Evolutionary conservation across 2,113 vertebrate species (phyloP), one percentile per base, ranked within the genome.

Genomic region (Percopsis transmontana): DNA sequence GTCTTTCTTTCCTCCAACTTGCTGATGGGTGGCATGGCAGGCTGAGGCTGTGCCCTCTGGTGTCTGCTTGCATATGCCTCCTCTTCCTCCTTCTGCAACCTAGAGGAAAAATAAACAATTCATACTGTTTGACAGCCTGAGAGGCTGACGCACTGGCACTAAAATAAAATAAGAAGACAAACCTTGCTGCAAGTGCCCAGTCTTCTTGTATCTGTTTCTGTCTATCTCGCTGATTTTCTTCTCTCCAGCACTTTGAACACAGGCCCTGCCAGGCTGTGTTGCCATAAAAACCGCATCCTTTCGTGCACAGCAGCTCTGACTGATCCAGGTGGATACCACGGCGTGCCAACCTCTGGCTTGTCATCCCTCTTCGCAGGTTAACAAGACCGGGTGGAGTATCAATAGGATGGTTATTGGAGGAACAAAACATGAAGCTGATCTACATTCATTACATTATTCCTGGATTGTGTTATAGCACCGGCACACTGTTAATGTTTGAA

Each of bases 191-290:
- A 45, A 99, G 92, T 53, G 95, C 97, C 90, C 94, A 93, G 14
- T 99, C 97, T 66, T 99, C 96, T 69, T 99, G 94, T 47, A 99
- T 98, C 88, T 99, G 97, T 69, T 92, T 95, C 91, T 96, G 92
- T 80, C 90, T 91, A 44, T 93, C 91, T 83, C 91, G 92, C 56
- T 95, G 96, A 82, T 96, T 95, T 67, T 97, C 95, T 68, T 99
- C 96, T 65, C 96, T 89, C 95, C 95, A 98, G 86, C 97, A 99
- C 84, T 95, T 96, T 67, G 97, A 99, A 85, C 97, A 99, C 60
- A 95, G 94, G 3, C 97, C 97, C 67, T 95, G 93, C 96, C 96
- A 98, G 12, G 92, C 93, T 2, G 93, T 89, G 83, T 99, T 98
- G 76, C 97, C 97, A 52, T 96, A 99, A 92, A 95, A 99, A 70